Evolutionary conservation across 2,888 invertebrate genomes (phyloP).

Genomic region (Sarcophaga carnaria): DNA sequence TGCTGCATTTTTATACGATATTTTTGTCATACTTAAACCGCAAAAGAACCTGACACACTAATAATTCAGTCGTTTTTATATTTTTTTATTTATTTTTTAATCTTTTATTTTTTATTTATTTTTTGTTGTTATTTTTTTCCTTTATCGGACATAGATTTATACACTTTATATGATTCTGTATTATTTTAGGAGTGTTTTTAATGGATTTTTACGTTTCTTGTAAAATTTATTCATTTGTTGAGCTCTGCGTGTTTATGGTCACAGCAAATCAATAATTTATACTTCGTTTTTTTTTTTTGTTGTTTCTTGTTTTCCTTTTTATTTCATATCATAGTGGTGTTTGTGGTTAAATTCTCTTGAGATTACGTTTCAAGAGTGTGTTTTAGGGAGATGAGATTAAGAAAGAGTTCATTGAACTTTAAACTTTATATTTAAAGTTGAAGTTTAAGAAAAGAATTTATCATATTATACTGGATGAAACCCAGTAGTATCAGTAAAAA

Average conservation of each 20-base stretch:
- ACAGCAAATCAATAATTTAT: slow-evolving; percentile 51
- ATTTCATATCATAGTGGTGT: neutral
- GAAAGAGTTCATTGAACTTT: too few relatives aligned
- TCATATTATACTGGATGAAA: too few relatives aligned
- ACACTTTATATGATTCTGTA: slow-evolving; percentile 21
- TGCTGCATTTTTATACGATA: neutral
- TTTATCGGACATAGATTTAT: slow-evolving; percentile 61
- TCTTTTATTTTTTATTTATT: too few relatives aligned
- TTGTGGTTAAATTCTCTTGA: neutral
- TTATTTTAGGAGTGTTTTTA: slow-evolving; percentile 34
- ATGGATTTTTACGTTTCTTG: slow-evolving; percentile 21
- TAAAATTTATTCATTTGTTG: slow-evolving; percentile 17
- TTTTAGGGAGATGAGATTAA: too few relatives aligned
- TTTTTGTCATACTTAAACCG: slow-evolving; percentile 28
- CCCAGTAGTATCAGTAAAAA: too few relatives aligned
- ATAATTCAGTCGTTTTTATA: slow-evolving; percentile 5
- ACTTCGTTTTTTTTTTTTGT: neutral
- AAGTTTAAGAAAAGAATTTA: too few relatives aligned
- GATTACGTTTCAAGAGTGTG: too few relatives aligned
- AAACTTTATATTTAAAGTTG: too few relatives aligned
- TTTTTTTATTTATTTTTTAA: too few relatives aligned
- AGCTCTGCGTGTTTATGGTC: slow-evolving; percentile 6
- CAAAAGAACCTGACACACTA: slow-evolving; percentile 49
- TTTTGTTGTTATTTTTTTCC: neutral
- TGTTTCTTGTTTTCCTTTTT: neutral